Evolutionary conservation across 2,888 invertebrate species (phyloP), one percentile per base, ranked within the genome.

Genomic region (Camponotus fellah): DNA sequence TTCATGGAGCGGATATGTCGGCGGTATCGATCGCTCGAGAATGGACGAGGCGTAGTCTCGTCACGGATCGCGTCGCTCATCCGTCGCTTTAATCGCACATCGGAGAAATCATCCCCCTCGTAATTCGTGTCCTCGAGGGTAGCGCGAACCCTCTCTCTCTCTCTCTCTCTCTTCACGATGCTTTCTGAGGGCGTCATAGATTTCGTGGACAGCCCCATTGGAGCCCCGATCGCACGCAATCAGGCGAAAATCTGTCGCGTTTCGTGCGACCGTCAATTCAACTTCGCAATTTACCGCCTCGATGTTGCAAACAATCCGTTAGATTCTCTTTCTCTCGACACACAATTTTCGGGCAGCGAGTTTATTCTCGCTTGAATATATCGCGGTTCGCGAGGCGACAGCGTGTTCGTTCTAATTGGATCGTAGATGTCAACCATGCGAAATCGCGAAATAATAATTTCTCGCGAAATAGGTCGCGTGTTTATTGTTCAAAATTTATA

Each of bases 51-150:
- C 34, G 5, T 12, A 72, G 72, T 72, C 46, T 71, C 60, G 72
- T 80, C 46, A 72, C 60, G 79, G 17, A 79, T 60, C 12, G 49
- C 46, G 46, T 53, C 58, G 49, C 58, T 26, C 43, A 21, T 66
- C 58, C 77, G 32, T 83, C 37, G 60, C 79, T 83, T 85, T 85
- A 85, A 85, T 85, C 79, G 84, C n/a, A 83, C 85, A 49, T 83
- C 72, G 37, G 85, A 83, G 83, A 83, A 85, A 85, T 85, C 85
- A 85, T 74, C 64, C 84, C 5, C 49, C 34, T 49, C 83, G 72
- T 83, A 83, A 85, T 83, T 83, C 72, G 40, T n/a, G 40, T 46
- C n/a, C 72, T 46, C 21, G 64, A 40, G 65, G 79, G 72, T 60
- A 10, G 17, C 17, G 43, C 58, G 17, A 71, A 40, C 14, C 46